Base-by-base conservation (phyloP, 2,797 vertebrate species). In the Atherinosoma microstoma region DNA sequence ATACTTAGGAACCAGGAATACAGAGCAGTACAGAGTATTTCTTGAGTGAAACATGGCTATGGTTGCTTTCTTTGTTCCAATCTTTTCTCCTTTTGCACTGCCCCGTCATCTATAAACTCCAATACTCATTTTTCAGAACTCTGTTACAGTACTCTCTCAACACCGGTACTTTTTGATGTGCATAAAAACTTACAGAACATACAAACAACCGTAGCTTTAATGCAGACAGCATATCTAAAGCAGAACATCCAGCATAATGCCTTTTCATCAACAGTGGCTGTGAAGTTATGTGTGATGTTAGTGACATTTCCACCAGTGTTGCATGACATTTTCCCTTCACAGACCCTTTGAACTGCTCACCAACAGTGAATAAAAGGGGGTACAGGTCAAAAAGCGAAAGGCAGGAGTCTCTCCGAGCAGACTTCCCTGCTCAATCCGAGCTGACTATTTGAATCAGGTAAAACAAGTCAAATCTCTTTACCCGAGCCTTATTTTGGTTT, bases 271-370 rank as follows among this genome's bases (percentile, higher is more conserved):
- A 6, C 20, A 10, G 66, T 62, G 67, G 3, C 80, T 84, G 67
- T 79, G 76, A 89, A 84, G 71, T 67, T 58, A 57, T 69, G 67
- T 83, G 80, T 90, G 91, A 91, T 89, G 78, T 85, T 57, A 64
- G 79, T 95, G 95, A 95, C 94, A 94, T 96, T 96, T 95, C 75
- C 73, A 85, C 10, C 53, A 24, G 67, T 78, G 67, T 61, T 70
- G 64, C 64, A 4, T 90, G 90, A 94, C 92, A 91, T 89, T 84
- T 72, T 20, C 90, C 84, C 30, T 84, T 95, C 94, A 95, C 85
- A 93, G 84, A 81, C 78, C 58, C 72, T 93, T 93, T 92, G 87
- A 94, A 87, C 85, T 82, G 35, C 38, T 70, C 63, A 16, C 80
- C 74, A 54, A 27, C 73, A 54, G 79, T 24, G 73, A 81, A 85